phyloP scores from a whole-genome alignment of 2,888 invertebrate genomes.

The Kuschelorhynchus macadamiae region DNA sequence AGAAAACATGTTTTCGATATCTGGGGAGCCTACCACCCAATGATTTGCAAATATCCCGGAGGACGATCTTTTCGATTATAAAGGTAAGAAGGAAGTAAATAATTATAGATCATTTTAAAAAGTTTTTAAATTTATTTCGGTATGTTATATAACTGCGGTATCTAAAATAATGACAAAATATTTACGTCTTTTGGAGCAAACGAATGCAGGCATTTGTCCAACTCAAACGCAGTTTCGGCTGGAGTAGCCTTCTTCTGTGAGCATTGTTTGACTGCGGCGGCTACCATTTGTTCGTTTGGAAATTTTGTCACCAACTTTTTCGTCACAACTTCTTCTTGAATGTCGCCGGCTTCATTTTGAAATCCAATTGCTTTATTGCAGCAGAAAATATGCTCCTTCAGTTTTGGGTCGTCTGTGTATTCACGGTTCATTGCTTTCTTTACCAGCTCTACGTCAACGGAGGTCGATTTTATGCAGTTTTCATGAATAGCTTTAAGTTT shows the following conservation, averaged over 20 bases:
- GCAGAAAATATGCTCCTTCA: slow-evolving; percentile 53
- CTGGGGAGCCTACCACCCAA: no score
- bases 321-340: slow-evolving; percentile 48
- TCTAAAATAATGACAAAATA: neutral
- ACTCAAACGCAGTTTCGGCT: slow-evolving; percentile 54
- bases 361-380: slow-evolving; percentile 52
- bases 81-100: no score
- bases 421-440: slow-evolving; percentile 50
- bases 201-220: slow-evolving; percentile 54
- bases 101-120: no score
- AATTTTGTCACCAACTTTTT: slow-evolving; percentile 37
- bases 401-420: slow-evolving; percentile 52
- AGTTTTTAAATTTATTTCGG: no score
- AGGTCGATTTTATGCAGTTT: slow-evolving; percentile 48
- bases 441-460: slow-evolving; percentile 48
- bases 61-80: no score
- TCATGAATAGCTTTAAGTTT: slow-evolving; percentile 53
- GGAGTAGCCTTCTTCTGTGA: slow-evolving; percentile 50
- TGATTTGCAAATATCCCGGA: no score
- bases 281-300: slow-evolving; percentile 47
- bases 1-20: no score
- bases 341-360: slow-evolving; percentile 53
- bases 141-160: no score
- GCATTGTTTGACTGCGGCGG: slow-evolving; percentile 54
- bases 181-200: slow-evolving; percentile 32